phyloP scores from a whole-genome alignment of 2,888 invertebrate species.

The Bombylius major region DNA sequence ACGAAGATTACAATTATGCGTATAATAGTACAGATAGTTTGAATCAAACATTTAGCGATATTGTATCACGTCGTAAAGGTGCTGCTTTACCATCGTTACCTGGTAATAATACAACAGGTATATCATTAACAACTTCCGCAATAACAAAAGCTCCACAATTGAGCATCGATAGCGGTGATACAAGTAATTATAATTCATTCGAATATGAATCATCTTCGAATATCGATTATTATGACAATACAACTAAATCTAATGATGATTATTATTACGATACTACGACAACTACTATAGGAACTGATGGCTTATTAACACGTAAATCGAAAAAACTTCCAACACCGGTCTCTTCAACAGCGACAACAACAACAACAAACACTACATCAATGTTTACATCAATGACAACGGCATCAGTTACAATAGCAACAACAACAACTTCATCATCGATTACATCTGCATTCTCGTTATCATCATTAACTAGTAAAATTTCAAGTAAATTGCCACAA shows the following conservation, averaged over 20 bases:
- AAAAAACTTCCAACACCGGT: constrained; percentile 4
- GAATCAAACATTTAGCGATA: constrained; percentile 17
- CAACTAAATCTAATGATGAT: neutral
- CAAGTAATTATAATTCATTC: constrained; percentile 5
- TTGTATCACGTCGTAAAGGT: constrained; percentile 10
- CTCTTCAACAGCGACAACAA: neutral
- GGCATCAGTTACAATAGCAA: no score
- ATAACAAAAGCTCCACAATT: constrained; percentile 2
- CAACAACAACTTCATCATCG: neutral
- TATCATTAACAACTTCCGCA: neutral
- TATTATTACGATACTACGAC: constrained; percentile 1
- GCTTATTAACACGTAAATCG: neutral
- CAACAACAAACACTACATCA: neutral
- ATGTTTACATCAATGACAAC: neutral
- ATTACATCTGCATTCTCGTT: neutral
- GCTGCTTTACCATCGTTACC: constrained; percentile 16
- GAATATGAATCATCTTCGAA: neutral
- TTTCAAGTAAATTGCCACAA: constrained; percentile 2
- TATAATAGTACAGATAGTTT: constrained; percentile 54
- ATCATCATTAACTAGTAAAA: neutral
- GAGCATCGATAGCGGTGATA: neutral
- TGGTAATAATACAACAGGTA: constrained; percentile 1
- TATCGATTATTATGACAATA: neutral
- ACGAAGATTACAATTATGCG: constrained; percentile 58
- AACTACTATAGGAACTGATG: neutral